These are phyloP conservation scores for Microcaecilia unicolor DNA, from an alignment of 2,797 vertebrate genomes.

Conservation along the genomic window DNA sequence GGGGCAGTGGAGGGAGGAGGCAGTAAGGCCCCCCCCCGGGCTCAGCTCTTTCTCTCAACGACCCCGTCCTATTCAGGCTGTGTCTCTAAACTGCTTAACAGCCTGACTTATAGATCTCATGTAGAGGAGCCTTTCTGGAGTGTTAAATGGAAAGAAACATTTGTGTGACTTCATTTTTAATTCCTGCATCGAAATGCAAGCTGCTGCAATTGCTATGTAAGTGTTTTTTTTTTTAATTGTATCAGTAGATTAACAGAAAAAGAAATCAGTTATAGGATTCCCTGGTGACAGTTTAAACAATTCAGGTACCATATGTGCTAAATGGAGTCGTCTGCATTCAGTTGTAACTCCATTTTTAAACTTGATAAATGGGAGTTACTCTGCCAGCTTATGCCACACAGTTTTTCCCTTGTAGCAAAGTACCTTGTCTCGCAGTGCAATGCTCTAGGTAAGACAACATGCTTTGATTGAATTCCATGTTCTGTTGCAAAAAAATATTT, in stretches of 20 bases:
- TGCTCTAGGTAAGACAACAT: not conserved
- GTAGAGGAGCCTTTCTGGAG: too few species aligned
- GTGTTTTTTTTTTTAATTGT: not conserved
- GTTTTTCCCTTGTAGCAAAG: not conserved
- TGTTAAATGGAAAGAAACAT: too few species aligned
- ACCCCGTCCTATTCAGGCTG: too few species aligned
- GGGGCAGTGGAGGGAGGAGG: too few species aligned
- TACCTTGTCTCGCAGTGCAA: rapidly evolving
- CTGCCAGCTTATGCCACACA: rapidly evolving
- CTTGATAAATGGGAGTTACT: not conserved
- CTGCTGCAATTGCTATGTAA: not conserved
- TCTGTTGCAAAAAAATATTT: not conserved
- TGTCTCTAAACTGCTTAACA: too few species aligned
- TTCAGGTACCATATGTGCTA: conserved; percentile 1
- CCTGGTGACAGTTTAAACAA: conserved; percentile 3
- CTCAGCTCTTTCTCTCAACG: too few species aligned
- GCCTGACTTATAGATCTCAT: too few species aligned
- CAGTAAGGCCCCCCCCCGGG: too few species aligned
- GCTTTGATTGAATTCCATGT: not conserved
- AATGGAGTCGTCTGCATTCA: conserved; percentile 2
- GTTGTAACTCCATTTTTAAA: conserved; percentile 6
- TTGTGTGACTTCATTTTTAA: not conserved
- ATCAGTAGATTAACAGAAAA: not conserved
- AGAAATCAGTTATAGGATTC: not conserved
- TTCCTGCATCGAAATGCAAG: not conserved